phyloP scores from a whole-genome alignment of 2,888 invertebrate species.

The Lepidochrysops patricia region DNA sequence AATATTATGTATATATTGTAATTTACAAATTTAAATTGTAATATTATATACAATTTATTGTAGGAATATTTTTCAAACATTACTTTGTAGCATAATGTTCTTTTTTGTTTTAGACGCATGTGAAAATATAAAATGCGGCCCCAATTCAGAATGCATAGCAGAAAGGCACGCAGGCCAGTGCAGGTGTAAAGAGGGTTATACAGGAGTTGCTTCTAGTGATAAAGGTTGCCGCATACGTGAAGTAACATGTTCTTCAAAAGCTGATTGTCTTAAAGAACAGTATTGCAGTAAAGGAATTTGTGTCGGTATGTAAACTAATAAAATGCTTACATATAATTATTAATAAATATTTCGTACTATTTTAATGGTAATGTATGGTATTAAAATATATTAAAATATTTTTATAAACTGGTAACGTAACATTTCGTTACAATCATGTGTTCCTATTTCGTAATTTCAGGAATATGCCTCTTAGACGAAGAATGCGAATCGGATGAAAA shows the following conservation, averaged over 20 bases:
- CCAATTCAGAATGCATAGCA: slow-evolving; percentile 88
- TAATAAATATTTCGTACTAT: not conserved
- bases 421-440: not conserved
- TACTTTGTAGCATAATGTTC: too few relatives aligned
- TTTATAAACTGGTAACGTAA: too few relatives aligned
- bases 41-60: too few relatives aligned
- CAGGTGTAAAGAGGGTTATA: slow-evolving; percentile 84
- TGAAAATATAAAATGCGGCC: slow-evolving; percentile 83
- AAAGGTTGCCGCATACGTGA: slow-evolving; percentile 85
- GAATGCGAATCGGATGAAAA: slow-evolving; percentile 87
- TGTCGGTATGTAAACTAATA: slow-evolving; percentile 80
- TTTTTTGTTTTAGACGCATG: slow-evolving; percentile 78
- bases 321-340: too few relatives aligned
- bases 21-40: slow-evolving; percentile 1
- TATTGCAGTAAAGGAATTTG: slow-evolving; percentile 88
- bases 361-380: too few relatives aligned
- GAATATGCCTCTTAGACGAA: slow-evolving; percentile 83
- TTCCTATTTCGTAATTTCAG: slow-evolving; percentile 43
- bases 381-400: too few relatives aligned
- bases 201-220: slow-evolving; percentile 82
- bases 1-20: not conserved
- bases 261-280: slow-evolving; percentile 84
- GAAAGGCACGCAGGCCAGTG: slow-evolving; percentile 85
- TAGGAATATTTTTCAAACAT: too few relatives aligned
- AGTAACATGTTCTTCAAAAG: slow-evolving; percentile 79